phyloP scores from a whole-genome alignment of 2,888 invertebrate genomes.

The Melanostoma scalare region DNA sequence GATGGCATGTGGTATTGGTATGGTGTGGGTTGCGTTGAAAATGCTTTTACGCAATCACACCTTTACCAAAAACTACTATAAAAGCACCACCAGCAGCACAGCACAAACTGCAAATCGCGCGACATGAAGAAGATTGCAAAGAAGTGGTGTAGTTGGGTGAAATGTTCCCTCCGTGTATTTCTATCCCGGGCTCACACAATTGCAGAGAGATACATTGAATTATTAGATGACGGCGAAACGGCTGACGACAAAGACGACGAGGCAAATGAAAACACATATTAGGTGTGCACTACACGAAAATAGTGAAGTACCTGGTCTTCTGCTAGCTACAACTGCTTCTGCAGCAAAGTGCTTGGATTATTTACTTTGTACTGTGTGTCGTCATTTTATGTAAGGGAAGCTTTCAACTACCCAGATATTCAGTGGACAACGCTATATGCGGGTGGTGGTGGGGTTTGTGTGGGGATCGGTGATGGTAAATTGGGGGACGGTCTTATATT shows the following conservation, averaged over 20 bases:
- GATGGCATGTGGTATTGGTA: not conserved
- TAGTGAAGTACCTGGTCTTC: constrained; percentile 19
- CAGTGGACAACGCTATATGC: not conserved
- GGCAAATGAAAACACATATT: constrained; percentile 15
- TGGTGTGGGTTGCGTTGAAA: constrained; percentile 46
- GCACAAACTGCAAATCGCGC: not conserved
- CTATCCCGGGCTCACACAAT: constrained; percentile 10
- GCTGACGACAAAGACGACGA: not conserved
- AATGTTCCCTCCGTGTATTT: not conserved
- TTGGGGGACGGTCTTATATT: constrained; percentile 10
- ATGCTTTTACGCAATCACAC: constrained; percentile 69
- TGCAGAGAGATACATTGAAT: constrained; percentile 11
- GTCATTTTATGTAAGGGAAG: constrained; percentile 26
- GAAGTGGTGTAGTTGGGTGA: not conserved
- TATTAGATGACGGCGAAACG: constrained; percentile 10
- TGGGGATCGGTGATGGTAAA: constrained; percentile 10
- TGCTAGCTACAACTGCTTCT: not conserved
- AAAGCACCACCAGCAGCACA: not conserved
- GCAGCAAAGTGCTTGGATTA: constrained; percentile 14
- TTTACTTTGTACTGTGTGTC: constrained; percentile 10
- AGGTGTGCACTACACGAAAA: constrained; percentile 35
- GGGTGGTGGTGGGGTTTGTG: not conserved
- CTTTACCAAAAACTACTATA: constrained; percentile 30
- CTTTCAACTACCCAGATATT: constrained; percentile 7
- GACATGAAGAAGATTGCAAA: constrained; percentile 34